Percentiles rank a stretch among this genome's conserved stretches.
Evolutionary conservation across 2,888 invertebrate genomes (phyloP).

Genomic region (Cremastobaeus sp.): DNA sequence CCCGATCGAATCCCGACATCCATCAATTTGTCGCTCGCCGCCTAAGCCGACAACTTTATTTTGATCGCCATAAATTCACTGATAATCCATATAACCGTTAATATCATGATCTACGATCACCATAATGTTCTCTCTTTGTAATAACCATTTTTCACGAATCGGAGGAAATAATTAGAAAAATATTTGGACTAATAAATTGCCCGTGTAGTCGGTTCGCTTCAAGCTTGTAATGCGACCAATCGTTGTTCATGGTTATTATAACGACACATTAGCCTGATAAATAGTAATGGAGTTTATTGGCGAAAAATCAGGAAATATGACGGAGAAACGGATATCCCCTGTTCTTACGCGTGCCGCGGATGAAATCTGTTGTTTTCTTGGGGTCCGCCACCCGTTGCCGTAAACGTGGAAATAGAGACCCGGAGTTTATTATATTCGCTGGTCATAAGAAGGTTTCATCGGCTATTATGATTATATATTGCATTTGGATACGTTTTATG

Average conservation of each 20-base stretch:
- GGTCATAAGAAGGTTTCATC: conserved; percentile 77
- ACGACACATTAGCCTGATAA: conserved; percentile 78
- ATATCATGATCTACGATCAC: not conserved
- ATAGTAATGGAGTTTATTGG: conserved; percentile 79
- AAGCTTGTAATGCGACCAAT: conserved; percentile 72
- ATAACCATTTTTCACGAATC: conserved; percentile 27
- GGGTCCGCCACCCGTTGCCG: conserved; percentile 69
- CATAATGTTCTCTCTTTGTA: not conserved
- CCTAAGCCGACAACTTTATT: no score
- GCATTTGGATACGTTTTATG: conserved; percentile 66
- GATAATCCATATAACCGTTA: no score
- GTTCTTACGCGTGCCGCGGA: conserved; percentile 61
- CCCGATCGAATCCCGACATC: no score
- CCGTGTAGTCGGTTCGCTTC: conserved; percentile 23
- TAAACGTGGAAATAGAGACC: conserved; percentile 76
- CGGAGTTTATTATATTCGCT: conserved; percentile 77
- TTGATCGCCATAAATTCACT: no score
- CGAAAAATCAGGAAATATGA: conserved; percentile 78
- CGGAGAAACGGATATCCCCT: conserved; percentile 65
- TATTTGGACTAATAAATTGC: conserved; percentile 52
- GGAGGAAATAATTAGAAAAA: conserved; percentile 50
- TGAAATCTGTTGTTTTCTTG: conserved; percentile 69
- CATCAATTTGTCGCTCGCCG: no score
- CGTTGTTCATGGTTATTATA: conserved; percentile 77
- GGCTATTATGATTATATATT: conserved; percentile 74